Conservation (phyloP, 2,113 vertebrate genomes). For the Bagarius yarrelli region DNA sequence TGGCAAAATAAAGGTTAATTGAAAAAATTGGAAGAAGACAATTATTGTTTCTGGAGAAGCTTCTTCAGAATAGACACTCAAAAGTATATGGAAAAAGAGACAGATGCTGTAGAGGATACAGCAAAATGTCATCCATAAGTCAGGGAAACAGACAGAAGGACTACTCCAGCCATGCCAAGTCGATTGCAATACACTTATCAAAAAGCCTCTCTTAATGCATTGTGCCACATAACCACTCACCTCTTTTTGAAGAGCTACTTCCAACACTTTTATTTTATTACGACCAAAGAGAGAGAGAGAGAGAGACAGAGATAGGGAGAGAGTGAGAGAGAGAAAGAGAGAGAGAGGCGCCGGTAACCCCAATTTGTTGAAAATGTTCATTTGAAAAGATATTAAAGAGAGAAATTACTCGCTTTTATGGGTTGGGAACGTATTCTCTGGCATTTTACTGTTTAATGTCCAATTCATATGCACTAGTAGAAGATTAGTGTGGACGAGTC, state of each 20-base stretch:
- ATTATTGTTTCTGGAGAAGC: slow-evolving; percentile 44
- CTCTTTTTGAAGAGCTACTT: slow-evolving; percentile 59
- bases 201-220: slow-evolving; percentile 60
- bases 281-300: background rate
- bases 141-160: slow-evolving; percentile 23
- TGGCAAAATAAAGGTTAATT: slow-evolving; percentile 25
- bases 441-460: background rate
- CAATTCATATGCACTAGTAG: background rate
- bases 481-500: background rate
- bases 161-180: slow-evolving; percentile 50
- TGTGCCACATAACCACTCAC: slow-evolving; percentile 56
- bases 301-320: background rate
- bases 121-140: slow-evolving; percentile 14
- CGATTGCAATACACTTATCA: slow-evolving; percentile 52
- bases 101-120: background rate
- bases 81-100: slow-evolving; percentile 30
- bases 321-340: background rate
- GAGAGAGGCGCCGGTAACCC: background rate
- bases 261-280: slow-evolving; percentile 9
- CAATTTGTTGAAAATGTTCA: slow-evolving; percentile 9
- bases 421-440: background rate
- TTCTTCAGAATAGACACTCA: slow-evolving; percentile 52
- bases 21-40: background rate
- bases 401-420: background rate
- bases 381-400: slow-evolving; percentile 15